Evolutionary conservation across 2,113 vertebrate genomes (phyloP), one percentile per base, ranked within the genome.

Genomic region (Rhea pennata): DNA sequence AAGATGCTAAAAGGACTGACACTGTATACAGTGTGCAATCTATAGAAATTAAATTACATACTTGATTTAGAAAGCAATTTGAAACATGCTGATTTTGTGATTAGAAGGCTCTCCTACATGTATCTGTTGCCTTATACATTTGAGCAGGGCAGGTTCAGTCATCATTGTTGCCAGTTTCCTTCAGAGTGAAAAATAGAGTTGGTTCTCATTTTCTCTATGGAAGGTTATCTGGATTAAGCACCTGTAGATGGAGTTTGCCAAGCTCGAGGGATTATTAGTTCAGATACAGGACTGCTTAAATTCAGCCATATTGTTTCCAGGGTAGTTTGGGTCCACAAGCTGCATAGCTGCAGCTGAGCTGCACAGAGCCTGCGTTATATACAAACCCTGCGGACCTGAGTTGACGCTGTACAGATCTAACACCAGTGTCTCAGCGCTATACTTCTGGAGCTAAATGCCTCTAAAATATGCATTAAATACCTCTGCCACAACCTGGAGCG

Each of bases 1-100:
- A 90, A 92, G 71, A 81, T 78, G 46, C 69, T 84, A 46, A 81
- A 77, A 74, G n/a, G 36, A n/a, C 66, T 78, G 70, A 33, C 42
- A 70, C 21, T 77, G 7, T 91, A 64, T 58, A 87, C 73, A 50
- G 69, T 40, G 15, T 81, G 73, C 61, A 81, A 58, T 78, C 51
- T 81, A 64, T 74, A 87, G 54, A 91, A 91, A 84, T 84, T 36
- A 66, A 84, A 77, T 89, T 53, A 75, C 54, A 70, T 70, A 29
- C 65, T 89, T 26, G 26, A 9, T 95, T 95, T 94, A 94, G 89
- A 94, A 95, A 70, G 84, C 76, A 92, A 66, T 94, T 87, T 84
- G 61, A 89, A 59, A n/a, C 48, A 42, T 64, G 46, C 17, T 93
- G 93, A 87, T 95, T 82, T 39, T 71, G 36, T 61, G 87, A 72